Base-by-base conservation (phyloP, 2,113 vertebrate genomes). In the Planiliza haematocheilus region DNA sequence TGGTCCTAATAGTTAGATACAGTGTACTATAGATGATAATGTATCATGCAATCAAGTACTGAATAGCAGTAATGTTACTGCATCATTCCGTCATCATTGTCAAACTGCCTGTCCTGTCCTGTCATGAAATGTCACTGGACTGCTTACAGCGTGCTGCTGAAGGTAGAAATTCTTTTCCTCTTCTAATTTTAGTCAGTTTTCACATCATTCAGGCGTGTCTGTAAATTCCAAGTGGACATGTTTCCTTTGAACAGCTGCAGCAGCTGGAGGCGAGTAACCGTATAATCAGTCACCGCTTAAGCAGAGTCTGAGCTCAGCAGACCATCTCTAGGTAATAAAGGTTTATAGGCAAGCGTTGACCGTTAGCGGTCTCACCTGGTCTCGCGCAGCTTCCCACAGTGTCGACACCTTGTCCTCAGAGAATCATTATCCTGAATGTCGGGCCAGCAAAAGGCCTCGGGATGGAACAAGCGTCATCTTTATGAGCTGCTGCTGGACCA, bases 401-500 rank as follows among this genome's bases (percentile, higher is more conserved):
- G 55, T 49, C 17, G 8, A 69, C 68, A 74, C 68, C 10, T n/a
- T 2, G 12, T 70, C 68, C 48, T 38, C 45, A 2, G 79, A 52
- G 77, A 74, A 59, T 52, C 72, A 65, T 86, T 77, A 82, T 37
- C 48, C 7, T 18, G 70, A 79, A 43, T 42, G 6, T 7, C 1
- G 10, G 24, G 64, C 41, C 41, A 7, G 20, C 51, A 13, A 48
- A 37, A 55, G 21, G 50, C 79, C 57, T 62, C 52, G 0, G 57
- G 56, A 70, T 55, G 62, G 41, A 66, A 59, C 46, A 1, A 46
- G 57, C 34, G 1, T 0, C n/a, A 4, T 30, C 48, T 74, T 65
- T 45, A 55, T 49, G 48, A 64, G 41, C 34, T 17, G n/a, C 36
- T 7, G 30, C 20, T 1, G 34, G 70, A 60, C 20, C 63, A 73